Conservation (phyloP, 1,140 invertebrate genomes). For the Aphelinus certus region DNA sequence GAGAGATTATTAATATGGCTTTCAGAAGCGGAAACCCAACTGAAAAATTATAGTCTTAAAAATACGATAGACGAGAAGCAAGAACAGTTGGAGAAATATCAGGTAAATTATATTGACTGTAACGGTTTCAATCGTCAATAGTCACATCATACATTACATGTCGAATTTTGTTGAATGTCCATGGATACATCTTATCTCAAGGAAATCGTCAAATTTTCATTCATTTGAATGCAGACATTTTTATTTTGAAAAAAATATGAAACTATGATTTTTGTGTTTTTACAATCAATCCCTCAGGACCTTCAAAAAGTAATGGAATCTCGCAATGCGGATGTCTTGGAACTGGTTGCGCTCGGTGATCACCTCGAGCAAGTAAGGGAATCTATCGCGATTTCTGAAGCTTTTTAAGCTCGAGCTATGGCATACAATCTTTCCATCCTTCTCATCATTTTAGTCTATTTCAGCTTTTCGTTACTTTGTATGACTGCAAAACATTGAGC, state of each 20-base stretch:
- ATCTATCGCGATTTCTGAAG: constrained; percentile 34
- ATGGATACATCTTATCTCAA: too few relatives aligned
- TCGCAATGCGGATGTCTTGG: constrained; percentile 76
- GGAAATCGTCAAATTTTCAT: too few relatives aligned
- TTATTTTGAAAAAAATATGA: constrained; percentile 3
- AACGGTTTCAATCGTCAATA: too few relatives aligned
- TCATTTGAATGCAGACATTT: neutral
- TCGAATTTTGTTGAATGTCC: too few relatives aligned
- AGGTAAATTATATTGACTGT: constrained; percentile 69
- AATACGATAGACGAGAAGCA: constrained; percentile 90
- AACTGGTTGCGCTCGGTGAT: constrained; percentile 79
- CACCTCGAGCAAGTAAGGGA: constrained; percentile 86
- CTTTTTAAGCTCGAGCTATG: constrained; percentile 27
- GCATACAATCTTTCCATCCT: constrained; percentile 21
- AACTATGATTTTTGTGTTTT: constrained; percentile 39
- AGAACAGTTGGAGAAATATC: constrained; percentile 89
- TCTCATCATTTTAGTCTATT: constrained; percentile 15
- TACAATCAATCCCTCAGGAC: constrained; percentile 71
- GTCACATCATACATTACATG: too few relatives aligned
- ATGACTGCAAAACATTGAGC: constrained; percentile 17
- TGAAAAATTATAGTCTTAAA: constrained; percentile 88
- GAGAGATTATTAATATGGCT: constrained; percentile 86
- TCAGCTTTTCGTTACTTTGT: constrained; percentile 19
- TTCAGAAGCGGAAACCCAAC: constrained; percentile 83
- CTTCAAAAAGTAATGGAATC: constrained; percentile 79